Percentiles rank a stretch among this genome's conserved stretches.
Conservation (phyloP, 2,113 vertebrate species). For the Menidia beryllina region DNA sequence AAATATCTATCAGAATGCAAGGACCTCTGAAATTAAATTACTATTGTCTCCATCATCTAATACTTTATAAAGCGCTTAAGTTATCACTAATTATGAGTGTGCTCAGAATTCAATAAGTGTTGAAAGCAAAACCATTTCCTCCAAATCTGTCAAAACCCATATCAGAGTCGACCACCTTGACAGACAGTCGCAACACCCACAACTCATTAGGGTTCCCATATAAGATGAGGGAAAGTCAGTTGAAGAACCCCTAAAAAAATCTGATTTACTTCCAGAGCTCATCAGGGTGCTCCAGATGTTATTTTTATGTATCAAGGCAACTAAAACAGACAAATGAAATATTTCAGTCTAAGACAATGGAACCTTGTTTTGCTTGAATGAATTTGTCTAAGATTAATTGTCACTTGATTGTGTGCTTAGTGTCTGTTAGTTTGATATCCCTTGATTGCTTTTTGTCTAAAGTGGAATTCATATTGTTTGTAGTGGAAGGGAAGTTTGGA, state of each 20-base stretch:
- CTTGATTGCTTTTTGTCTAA: not conserved
- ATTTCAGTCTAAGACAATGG: not conserved
- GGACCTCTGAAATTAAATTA: too few relatives aligned
- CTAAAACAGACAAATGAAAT: not conserved
- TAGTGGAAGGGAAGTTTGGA: not conserved
- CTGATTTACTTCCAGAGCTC: not conserved
- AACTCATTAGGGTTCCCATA: not conserved
- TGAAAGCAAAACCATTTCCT: not conserved
- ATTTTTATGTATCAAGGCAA: not conserved
- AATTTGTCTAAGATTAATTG: not conserved
- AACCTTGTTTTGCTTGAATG: not conserved
- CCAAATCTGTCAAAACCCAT: not conserved
- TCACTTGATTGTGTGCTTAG: not conserved
- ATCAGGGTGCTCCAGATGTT: not conserved
- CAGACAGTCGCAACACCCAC: not conserved
- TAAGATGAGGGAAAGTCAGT: not conserved
- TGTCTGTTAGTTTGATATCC: not conserved
- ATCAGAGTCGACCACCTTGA: not conserved
- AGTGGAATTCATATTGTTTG: not conserved
- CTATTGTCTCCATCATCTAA: not conserved
- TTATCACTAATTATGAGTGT: not conserved
- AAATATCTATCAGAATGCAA: too few relatives aligned
- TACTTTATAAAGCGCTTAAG: not conserved
- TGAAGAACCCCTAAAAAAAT: not conserved
- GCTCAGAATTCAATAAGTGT: not conserved